phyloP scores from a whole-genome alignment of 1,140 invertebrate species.

The Aleiodes sp. region DNA sequence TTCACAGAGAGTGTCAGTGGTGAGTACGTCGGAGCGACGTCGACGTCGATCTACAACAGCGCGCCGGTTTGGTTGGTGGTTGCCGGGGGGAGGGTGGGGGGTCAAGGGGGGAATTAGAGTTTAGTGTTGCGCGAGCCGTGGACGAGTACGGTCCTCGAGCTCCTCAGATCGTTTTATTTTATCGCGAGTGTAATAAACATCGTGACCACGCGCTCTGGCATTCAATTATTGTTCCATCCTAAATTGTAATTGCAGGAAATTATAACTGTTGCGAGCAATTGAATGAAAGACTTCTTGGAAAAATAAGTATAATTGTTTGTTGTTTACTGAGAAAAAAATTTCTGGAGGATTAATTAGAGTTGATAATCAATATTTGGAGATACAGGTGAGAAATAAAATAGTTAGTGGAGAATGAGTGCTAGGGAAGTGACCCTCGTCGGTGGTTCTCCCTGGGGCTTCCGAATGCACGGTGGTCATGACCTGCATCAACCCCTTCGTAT shows the following conservation, averaged over 20 bases:
- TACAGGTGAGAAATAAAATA: not conserved
- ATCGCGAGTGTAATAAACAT: not conserved
- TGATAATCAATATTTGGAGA: too few relatives aligned
- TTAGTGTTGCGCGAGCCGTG: conserved; percentile 56
- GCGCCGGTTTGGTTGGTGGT: conserved; percentile 1
- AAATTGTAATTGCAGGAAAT: too few relatives aligned
- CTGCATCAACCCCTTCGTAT: conserved; percentile 78
- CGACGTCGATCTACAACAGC: conserved; percentile 14
- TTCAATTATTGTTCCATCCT: too few relatives aligned
- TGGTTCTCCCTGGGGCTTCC: conserved; percentile 89
- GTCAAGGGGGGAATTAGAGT: conserved; percentile 45
- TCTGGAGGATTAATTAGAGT: too few relatives aligned
- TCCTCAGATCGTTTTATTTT: conserved; percentile 18
- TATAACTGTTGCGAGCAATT: too few relatives aligned
- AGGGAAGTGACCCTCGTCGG: conserved; percentile 79
- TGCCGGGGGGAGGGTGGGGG: conserved; percentile 33
- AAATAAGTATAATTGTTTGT: not conserved
- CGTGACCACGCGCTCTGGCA: too few relatives aligned
- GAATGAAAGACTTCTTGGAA: not conserved
- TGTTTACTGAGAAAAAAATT: conserved; percentile 1
- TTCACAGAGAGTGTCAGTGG: not conserved
- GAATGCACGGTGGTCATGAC: conserved; percentile 83
- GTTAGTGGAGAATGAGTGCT: conserved; percentile 65
- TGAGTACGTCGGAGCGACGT: conserved; percentile 21
- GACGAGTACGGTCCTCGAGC: conserved; percentile 45